Evolutionary conservation across 2,797 vertebrate species (phyloP), one percentile per base, ranked within the genome.

Genomic region (Chaunax sp.): DNA sequence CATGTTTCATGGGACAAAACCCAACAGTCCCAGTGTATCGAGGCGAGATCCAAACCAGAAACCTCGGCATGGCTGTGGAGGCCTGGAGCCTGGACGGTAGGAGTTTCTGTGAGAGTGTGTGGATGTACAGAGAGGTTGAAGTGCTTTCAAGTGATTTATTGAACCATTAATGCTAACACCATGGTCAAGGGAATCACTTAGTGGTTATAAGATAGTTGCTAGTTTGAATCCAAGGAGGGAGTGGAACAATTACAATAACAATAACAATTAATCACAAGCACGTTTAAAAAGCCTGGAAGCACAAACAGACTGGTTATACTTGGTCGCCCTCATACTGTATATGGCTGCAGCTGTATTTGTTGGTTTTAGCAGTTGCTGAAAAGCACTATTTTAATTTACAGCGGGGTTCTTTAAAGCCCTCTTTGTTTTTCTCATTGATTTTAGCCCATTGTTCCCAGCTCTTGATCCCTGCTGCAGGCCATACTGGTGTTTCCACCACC

Each of bases 1-100:
- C 97, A 0, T 98, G 97, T 89, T 99, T 99, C 87, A 95, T 99
- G 96, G 97, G 98, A 59, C 97, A 98, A 85, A 99, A 99, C 69
- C 84, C 93, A 4, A 94, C 94, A 2, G 88, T 99, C 40, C 97
- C 96, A 0, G 96, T 99, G 73, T 94, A 97, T 84, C 95, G 93
- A 64, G 98, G 98, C 1, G 98, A 99, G 90, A 97, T 99, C 73
- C 97, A 98, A 89, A 95, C 95, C 7, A 92, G 97, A 41, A 98
- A 98, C 85, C 94, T 99, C 16, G 97, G 94, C 64, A 98, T 99
- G 95, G 95, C 96, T 1, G 91, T 99, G 51, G 96, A 99, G 83
- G 94, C 96, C 0, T 98, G 98, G 98, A 87, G 86, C 26, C 88
- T 91, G 47, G 95, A 98, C 64, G 97, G 98, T 99, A 69, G 88